Evolutionary conservation across 2,888 invertebrate genomes (phyloP), one percentile per base, ranked within the genome.

Genomic region (Drosophila yooni): DNA sequence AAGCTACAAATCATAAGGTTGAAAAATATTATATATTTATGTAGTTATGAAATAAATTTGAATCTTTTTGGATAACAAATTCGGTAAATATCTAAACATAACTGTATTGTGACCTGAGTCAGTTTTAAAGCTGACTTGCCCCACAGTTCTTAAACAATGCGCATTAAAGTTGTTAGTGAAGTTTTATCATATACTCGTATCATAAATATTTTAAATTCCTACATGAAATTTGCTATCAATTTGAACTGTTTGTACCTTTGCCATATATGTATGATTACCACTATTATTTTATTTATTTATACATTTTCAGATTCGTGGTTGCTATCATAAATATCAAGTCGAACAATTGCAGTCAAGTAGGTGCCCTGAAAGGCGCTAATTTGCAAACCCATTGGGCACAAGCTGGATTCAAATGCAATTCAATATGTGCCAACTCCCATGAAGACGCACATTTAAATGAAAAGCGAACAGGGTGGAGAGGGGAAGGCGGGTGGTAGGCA

Each of bases 341-440:
- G 7, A 33, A 25, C 31, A 50, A 48, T 38, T 61, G n/a, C 40
- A 33, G 33, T 25, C 25, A 46, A 46, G 15, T 7, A 15, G 2
- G 46, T 46, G 31, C 21, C 10, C 33, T 25, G 25, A 65, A 57
- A 33, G n/a, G 36, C 59, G 25, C 21, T 34, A 58, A 67, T 74
- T 56, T 72, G 62, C 50, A 48, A 51, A 36, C 15, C 50, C 56
- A 79, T 62, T 65, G 54, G 50, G 59, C 58, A 21, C 62, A 65
- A 63, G 31, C 31, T 58, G 31, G 29, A 48, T 21, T 40, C 43
- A 40, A 62, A 43, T 71, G 66, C 51, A 79, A 58, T 78, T 62
- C 38, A 63, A 82, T 69, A 56, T 73, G 73, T 63, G 65, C 50
- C 73, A 79, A 87, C 56, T 52, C 51, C 70, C 63, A 54, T 82